Evolutionary conservation across 2,797 vertebrate species (phyloP), one percentile per base, ranked within the genome.

Genomic region (Valencia hispanica): DNA sequence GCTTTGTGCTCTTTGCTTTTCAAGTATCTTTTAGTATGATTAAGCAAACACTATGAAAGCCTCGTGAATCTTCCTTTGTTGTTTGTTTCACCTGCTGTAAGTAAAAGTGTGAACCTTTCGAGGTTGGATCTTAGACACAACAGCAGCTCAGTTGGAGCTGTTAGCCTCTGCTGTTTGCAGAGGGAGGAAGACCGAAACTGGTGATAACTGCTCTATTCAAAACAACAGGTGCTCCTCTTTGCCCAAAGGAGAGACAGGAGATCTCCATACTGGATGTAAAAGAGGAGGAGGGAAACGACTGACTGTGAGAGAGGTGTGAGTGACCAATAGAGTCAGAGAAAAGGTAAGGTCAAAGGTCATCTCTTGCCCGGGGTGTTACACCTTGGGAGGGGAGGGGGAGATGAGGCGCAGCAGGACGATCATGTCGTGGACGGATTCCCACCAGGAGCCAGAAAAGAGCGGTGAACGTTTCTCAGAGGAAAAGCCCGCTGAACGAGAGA

Each of bases 191-290:
- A 70, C 50, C 30, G 55, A 78, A 82, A 78, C 85, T 80, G 86
- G 53, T 83, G 79, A 82, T 86, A 84, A 85, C 77, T 11, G 55
- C n/a, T 79, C 65, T 74, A 79, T 63, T 71, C 32, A 70, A 82
- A 90, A 85, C 82, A 86, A 85, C 87, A 86, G 88, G 84, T 86
- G 80, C 71, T 36, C 47, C 55, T 41, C n/a, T 53, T 25, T 4
- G n/a, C 63, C 41, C 55, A 17, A 43, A 81, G 75, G 61, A 82
- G 36, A 75, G 27, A 22, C 63, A 72, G 72, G 55, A 55, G 68
- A 63, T 48, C 4, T 48, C 69, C 68, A 74, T 51, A 14, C 10
- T 32, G 27, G 8, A 72, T 77, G 12, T 69, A 63, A 61, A 63
- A 39, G 63, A 51, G 84, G n/a, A 77, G 20, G 57, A 59, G 30